These are phyloP conservation scores for Accipiter virgatus DNA, from an alignment of 2,113 vertebrate species.

Conservation along the genomic window DNA sequence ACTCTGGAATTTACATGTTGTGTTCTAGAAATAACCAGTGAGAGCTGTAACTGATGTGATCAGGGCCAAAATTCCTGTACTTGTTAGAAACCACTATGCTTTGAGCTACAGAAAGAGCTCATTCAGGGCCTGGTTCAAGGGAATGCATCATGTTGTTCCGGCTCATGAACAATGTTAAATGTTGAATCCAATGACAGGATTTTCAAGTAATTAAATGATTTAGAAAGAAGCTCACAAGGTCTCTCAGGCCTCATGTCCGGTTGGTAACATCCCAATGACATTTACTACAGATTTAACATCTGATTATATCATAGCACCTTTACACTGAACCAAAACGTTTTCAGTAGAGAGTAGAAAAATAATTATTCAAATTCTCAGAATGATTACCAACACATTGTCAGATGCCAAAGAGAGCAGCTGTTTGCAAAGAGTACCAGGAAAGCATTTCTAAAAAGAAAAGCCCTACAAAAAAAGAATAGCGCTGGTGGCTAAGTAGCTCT, in stretches of 20 bases:
- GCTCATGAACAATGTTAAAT: slow-evolving; percentile 22
- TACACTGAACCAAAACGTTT: neutral
- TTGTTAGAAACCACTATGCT: slow-evolving; percentile 45
- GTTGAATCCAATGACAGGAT: neutral
- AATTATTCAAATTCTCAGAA: neutral
- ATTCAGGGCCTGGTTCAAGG: slow-evolving; percentile 42
- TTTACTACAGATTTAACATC: neutral
- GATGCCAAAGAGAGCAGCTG: neutral
- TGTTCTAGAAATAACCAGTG: neutral
- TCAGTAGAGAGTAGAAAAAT: neutral
- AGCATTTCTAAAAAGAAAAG: neutral
- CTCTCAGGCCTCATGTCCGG: neutral
- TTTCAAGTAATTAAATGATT: slow-evolving; percentile 21
- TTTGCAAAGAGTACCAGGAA: neutral
- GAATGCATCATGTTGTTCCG: slow-evolving; percentile 28
- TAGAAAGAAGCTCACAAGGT: neutral
- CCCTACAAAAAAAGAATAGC: fast-evolving
- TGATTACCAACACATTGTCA: neutral
- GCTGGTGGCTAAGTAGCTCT: neutral
- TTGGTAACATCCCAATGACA: neutral
- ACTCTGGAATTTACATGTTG: neutral
- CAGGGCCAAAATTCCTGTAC: slow-evolving; percentile 37
- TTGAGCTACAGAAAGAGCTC: slow-evolving; percentile 55
- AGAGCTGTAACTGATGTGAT: slow-evolving; percentile 6
- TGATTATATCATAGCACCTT: neutral